phyloP scores from a whole-genome alignment of 2,113 vertebrate genomes.

The Ramphastos sulfuratus region DNA sequence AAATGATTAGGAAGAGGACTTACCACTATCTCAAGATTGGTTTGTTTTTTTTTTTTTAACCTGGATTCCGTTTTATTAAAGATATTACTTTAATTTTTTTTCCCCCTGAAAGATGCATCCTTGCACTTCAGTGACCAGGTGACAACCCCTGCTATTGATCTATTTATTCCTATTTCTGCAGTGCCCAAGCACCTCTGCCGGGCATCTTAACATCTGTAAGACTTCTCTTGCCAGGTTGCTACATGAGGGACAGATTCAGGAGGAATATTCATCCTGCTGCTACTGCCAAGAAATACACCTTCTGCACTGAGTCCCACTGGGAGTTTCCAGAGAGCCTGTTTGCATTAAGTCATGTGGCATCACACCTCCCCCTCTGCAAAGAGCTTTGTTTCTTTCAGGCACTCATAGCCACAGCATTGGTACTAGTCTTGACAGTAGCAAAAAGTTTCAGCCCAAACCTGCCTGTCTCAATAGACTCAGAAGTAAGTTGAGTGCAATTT shows the following conservation, averaged over 20 bases:
- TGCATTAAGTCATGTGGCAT: background rate
- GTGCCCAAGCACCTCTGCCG: background rate
- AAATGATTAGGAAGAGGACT: background rate
- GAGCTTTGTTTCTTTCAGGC: background rate
- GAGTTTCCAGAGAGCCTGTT: background rate
- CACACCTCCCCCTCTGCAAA: background rate
- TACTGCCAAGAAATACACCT: background rate
- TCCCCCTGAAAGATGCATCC: background rate
- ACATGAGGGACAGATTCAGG: background rate
- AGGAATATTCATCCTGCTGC: background rate
- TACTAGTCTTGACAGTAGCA: background rate
- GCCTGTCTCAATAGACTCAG: background rate
- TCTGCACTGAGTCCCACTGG: background rate
- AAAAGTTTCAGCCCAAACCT: background rate
- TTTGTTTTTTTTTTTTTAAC: background rate
- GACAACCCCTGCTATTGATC: background rate
- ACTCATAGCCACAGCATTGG: background rate
- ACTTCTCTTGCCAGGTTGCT: background rate
- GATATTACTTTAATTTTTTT: accelerated
- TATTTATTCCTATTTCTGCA: background rate
- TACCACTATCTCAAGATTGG: background rate
- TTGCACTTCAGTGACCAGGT: background rate
- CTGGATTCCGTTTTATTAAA: background rate
- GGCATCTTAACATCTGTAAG: background rate
- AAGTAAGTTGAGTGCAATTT: background rate